Conservation (phyloP, 2,113 vertebrate species). For the Eidolon helvum region DNA sequence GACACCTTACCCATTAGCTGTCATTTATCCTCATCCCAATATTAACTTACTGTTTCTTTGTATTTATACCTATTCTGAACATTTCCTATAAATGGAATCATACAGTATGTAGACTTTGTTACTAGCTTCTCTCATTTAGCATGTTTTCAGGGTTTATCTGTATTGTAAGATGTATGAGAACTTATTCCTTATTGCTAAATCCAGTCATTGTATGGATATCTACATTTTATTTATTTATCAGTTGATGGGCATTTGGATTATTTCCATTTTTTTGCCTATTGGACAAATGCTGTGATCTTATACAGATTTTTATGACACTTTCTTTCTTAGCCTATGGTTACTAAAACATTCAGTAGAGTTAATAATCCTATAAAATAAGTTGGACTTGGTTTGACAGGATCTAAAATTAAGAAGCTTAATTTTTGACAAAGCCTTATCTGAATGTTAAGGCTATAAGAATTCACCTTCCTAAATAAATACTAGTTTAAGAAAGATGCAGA, state of each 20-base stretch:
- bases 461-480: not conserved
- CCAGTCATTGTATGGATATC: not conserved
- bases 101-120: not conserved
- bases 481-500: not conserved
- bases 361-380: not conserved
- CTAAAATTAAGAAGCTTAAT: slow-evolving; percentile 20
- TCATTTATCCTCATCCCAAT: not conserved
- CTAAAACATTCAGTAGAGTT: not conserved
- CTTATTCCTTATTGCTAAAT: not conserved
- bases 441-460: not conserved
- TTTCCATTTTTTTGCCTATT: not conserved
- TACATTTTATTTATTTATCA: not conserved
- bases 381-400: not conserved
- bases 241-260: not conserved
- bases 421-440: not conserved
- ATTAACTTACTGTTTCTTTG: not conserved
- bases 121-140: not conserved
- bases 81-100: not conserved
- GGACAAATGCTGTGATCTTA: not conserved
- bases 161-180: not conserved
- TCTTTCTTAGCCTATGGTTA: not conserved
- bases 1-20: not conserved
- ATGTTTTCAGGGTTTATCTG: not conserved
- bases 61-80: not conserved
- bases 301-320: not conserved